Conservation (phyloP, 1,140 invertebrate genomes). For the Galleria mellonella region DNA sequence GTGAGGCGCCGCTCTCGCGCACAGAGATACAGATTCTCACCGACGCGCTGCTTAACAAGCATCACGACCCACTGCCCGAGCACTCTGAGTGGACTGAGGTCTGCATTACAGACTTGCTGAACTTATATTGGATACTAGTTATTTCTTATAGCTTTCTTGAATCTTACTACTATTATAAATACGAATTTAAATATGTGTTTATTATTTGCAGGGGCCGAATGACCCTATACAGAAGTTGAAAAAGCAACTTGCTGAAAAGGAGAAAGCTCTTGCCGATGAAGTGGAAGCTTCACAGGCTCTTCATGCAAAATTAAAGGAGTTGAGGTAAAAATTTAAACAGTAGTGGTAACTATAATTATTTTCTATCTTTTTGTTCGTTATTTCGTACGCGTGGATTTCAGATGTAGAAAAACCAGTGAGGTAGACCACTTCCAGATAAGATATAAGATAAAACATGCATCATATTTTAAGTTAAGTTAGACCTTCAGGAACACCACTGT, state of each 20-base stretch:
- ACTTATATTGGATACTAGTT: constrained; percentile 13
- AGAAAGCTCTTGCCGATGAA: constrained; percentile 82
- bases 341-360: no score
- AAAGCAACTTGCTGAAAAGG: constrained; percentile 89
- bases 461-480: no score
- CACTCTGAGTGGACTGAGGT: constrained; percentile 91
- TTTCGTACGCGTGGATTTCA: no score
- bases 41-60: constrained; percentile 90
- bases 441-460: no score
- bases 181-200: not conserved
- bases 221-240: constrained; percentile 90
- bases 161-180: no score
- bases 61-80: constrained; percentile 80
- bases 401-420: no score
- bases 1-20: constrained; percentile 86
- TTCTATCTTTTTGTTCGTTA: no score
- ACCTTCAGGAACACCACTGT: no score
- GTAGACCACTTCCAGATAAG: no score
- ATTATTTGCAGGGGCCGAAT: constrained; percentile 78
- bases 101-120: constrained; percentile 5
- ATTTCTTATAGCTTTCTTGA: no score
- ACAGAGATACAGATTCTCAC: constrained; percentile 92
- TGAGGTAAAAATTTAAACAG: constrained; percentile 85
- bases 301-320: constrained; percentile 85
- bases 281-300: constrained; percentile 80